Evolutionary conservation across 2,113 vertebrate genomes (phyloP).

Genomic region (Ophthalmolycus amberensis): DNA sequence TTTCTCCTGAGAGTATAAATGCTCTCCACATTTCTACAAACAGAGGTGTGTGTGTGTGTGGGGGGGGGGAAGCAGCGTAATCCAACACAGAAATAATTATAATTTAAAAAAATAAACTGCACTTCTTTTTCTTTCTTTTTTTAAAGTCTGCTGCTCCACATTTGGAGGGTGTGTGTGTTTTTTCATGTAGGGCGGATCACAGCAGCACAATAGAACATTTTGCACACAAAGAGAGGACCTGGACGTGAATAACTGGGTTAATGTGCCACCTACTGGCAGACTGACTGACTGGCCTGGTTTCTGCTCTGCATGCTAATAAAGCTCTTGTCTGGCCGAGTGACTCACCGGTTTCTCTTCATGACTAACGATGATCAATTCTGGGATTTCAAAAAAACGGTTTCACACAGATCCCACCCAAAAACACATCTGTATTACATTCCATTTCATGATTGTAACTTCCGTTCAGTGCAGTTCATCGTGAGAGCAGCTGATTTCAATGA

Average conservation of each 20-base stretch:
- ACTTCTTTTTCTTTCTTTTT: background rate
- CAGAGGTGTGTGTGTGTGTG: background rate
- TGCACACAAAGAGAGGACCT: constrained; percentile 21
- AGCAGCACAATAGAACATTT: constrained; percentile 29
- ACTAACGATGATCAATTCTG: constrained; percentile 1
- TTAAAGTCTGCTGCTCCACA: constrained; percentile 9
- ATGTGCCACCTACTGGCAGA: constrained; percentile 73
- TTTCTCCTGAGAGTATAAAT: constrained; percentile 15
- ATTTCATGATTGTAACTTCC: background rate
- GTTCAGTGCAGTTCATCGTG: no score
- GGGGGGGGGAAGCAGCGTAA: background rate
- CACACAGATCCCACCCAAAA: background rate
- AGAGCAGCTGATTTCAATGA: background rate
- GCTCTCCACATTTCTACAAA: constrained; percentile 10
- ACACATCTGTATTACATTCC: background rate
- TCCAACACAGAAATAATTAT: background rate
- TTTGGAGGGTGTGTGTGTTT: background rate
- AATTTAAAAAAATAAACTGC: background rate
- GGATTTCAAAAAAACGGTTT: background rate
- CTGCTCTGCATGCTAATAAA: constrained; percentile 6
- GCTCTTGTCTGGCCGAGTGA: constrained; percentile 9
- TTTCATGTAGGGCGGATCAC: constrained; percentile 18
- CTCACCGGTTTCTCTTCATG: constrained; percentile 26
- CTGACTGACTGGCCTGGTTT: constrained; percentile 35
- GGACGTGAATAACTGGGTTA: constrained; percentile 60